Evolutionary conservation across 2,797 vertebrate genomes (phyloP), one percentile per base, ranked within the genome.

Genomic region (Holocentrus rufus): DNA sequence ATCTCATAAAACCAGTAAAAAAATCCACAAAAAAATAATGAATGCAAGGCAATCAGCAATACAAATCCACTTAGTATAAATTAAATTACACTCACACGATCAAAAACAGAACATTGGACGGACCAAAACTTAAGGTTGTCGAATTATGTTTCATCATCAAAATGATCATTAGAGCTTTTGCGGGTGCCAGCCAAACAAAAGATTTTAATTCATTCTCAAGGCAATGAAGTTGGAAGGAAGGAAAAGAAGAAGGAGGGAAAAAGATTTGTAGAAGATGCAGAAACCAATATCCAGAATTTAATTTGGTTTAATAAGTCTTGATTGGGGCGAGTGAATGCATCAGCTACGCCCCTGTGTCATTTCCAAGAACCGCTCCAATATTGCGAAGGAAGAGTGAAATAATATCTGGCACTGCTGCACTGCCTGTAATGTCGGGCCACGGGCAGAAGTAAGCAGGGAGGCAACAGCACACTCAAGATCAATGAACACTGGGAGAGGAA

Each of bases 401-500:
- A 57, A 30, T 30, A 2, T 27, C 4, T 23, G n/a, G 47, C n/a
- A 22, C 8, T 11, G 52, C 47, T 67, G 71, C 77, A 52, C 70
- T 56, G 61, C 72, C 50, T 69, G 61, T 36, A 54, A 70, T 47
- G 30, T 55, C 15, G 67, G 49, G 47, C 64, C 67, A 71, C 75
- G n/a, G 56, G 60, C 77, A 83, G 82, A 66, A 49, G 69, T 64
- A 76, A 64, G 86, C 80, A 65, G 78, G 79, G 74, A 90, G 79
- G 81, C 80, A 83, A 87, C 87, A 82, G 59, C 2, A 49, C 76
- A 91, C 86, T 87, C 86, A 92, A 94, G 90, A 94, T 95, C 94
- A 94, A 92, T 95, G 94, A 93, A 87, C 75, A 56, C 65, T 78
- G 72, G 31, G 42, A 86, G 81, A 76, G 69, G 94, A 94, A 95